Base-by-base conservation (phyloP, 2,888 invertebrate genomes). In the Lepidochitona cinerea region DNA sequence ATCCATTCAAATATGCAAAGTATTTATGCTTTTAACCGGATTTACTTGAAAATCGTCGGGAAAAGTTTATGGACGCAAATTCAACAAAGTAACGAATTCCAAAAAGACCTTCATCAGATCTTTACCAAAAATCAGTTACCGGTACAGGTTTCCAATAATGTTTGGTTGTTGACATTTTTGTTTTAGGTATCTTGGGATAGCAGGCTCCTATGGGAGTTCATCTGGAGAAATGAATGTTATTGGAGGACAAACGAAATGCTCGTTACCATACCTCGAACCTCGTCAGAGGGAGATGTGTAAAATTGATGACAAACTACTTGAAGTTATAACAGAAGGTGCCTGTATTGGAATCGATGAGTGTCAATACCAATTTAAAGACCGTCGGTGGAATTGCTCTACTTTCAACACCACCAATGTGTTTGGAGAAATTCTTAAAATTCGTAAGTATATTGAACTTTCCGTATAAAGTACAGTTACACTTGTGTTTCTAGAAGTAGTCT, bases 331-430 rank as follows among this genome's bases (percentile, higher is more conserved):
- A 71, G 93, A 93, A 29, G 97, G 96, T 23, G 96, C 97, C 9
- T 93, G 93, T 89, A 93, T 96, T 90, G 96, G 95, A 18, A 89
- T 97, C 73, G 95, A 96, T 83, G 97, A 97, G 90, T 97, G 97
- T 89, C 96, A 97, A 91, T 93, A 95, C 87, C 97, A 97, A 92
- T 97, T 97, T 90, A 92, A 94, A 75, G 94, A 95, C 89, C 95
- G 95, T 85, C 93, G 96, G 86, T 97, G 96, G 96, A 97, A 97
- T 91, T 97, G 97, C 91, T 95, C 96, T 74, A 94, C 95, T 7
- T 94, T 93, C 90, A 94, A 95, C 90, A 94, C 94, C 52, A 94
- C 94, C 12, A 94, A 94, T 73, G 94, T 96, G 74, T 97, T 97
- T 87, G 97, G 97, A 72, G 95, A 95, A 77, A 94, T 96, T 72